Conservation (phyloP, 2,888 invertebrate species). For the Slavum lentiscoides region DNA sequence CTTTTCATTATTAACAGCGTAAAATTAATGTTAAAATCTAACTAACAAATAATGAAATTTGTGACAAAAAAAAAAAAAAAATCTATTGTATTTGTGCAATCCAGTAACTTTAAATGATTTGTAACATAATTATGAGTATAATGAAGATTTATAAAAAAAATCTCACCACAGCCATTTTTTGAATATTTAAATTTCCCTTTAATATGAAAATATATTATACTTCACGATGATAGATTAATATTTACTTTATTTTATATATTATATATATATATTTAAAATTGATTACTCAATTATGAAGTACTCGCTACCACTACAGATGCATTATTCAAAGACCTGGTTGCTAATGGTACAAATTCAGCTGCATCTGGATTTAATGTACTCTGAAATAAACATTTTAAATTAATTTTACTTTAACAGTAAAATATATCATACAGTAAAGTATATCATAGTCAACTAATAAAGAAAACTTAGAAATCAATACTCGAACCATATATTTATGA, state of each 20-base stretch:
- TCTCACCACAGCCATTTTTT: constrained; percentile 41
- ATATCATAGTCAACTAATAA: no score
- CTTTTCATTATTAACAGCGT: background rate
- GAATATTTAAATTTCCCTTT: constrained; percentile 28
- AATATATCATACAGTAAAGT: no score
- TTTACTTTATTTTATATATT: constrained; percentile 40
- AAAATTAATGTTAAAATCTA: background rate
- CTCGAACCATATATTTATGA: no score
- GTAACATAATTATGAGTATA: constrained; percentile 36
- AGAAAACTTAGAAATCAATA: no score
- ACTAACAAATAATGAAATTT: background rate
- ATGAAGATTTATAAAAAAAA: constrained; percentile 43
- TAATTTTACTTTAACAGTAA: background rate
- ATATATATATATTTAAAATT: constrained; percentile 6
- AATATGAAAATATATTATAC: constrained; percentile 51
- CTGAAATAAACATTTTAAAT: constrained; percentile 59
- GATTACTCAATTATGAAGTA: constrained; percentile 39
- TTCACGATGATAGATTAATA: constrained; percentile 41
- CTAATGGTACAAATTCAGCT: constrained; percentile 76
- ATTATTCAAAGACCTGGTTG: constrained; percentile 45
- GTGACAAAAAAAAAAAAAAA: constrained; percentile 19
- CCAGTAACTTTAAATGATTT: constrained; percentile 14
- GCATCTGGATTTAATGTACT: constrained; percentile 83
- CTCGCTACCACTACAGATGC: constrained; percentile 46
- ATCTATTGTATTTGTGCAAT: background rate